Evolutionary conservation across 2,797 vertebrate genomes (phyloP), one percentile per base, ranked within the genome.

Genomic region (Heteromormyrus szaboi): DNA sequence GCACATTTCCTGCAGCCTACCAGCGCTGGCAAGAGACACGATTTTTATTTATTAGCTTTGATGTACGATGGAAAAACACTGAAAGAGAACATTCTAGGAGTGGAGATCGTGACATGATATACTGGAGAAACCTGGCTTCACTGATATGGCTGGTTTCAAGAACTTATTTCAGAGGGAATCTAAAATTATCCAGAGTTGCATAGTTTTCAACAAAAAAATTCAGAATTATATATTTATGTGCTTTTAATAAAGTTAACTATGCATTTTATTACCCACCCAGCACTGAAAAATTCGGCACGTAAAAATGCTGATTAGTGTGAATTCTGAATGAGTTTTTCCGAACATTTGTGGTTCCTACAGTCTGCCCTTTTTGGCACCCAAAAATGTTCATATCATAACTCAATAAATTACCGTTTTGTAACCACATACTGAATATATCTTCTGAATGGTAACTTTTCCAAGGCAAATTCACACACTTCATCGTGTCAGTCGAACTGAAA

Each of bases 31-130:
- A 25, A 87, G 56, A 87, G 9, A 2, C n/a, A 25, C 11, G 19
- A 46, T 65, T 65, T 62, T 65, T 62, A 87, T 50, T 87, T 87
- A 87, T 87, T 29, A 72, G 86, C 62, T 72, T 72, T 72, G 62
- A 62, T 65, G 56, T 72, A 48, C 2, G n/a, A 72, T 8, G 44
- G 59, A 87, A 87, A 87, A 87, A 50, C 44, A 14, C 41, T 25
- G 44, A 72, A 65, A 68, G 33, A 11, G 41, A 68, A 19, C 87
- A 29, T 33, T 50, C 87, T 29, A 46, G 87, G 19, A 68, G 54
- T 12, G 59, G 11, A 44, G 62, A 48, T 62, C 1, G 2, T 22
- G 86, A 48, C 25, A 87, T 29, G 29, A 72, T 14, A 48, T 44
- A 14, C 56, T 46, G 62, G 62, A 46, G 41, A 87, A 44, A 29